These are phyloP conservation scores for Disparrhopalites patrizii DNA, from an alignment of 2,888 invertebrate species.

Conservation along the genomic window DNA sequence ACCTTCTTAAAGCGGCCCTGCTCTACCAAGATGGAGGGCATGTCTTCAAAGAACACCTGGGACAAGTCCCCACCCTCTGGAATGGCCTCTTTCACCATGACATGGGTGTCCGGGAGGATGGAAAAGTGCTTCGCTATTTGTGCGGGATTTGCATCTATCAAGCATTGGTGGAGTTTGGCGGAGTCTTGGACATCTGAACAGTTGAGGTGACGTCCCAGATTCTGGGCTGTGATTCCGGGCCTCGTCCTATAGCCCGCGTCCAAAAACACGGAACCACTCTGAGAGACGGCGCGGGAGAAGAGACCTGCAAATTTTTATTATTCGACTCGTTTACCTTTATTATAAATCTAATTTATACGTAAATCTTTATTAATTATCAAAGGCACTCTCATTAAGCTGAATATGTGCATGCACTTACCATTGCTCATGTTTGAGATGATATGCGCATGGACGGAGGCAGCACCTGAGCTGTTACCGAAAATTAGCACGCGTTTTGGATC, in stretches of 20 bases:
- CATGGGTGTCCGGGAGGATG: neutral
- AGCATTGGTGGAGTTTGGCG: constrained; percentile 8
- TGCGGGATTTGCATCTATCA: neutral
- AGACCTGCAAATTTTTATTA: constrained; percentile 6
- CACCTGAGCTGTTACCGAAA: constrained; percentile 23
- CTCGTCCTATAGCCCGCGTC: neutral
- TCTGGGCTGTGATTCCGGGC: neutral
- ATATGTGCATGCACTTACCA: neutral
- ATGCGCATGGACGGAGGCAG: constrained; percentile 4
- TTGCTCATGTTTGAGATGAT: constrained; percentile 7
- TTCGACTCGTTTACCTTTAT: no score
- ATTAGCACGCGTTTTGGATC: constrained; percentile 12
- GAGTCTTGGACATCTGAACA: constrained; percentile 12
- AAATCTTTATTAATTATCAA: no score
- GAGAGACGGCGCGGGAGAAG: constrained; percentile 10
- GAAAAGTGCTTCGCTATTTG: neutral
- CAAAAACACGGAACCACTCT: constrained; percentile 1
- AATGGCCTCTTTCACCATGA: neutral
- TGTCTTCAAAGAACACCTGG: constrained; percentile 17
- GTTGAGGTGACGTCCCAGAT: constrained; percentile 10
- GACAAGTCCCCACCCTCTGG: constrained; percentile 2
- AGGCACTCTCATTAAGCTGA: no score
- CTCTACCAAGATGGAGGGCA: neutral
- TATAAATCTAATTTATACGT: no score
- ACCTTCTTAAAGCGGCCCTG: constrained; percentile 15